A percentile compares a stretch with the other conserved stretches of the same genome.
phyloP scores from a whole-genome alignment of 2,888 invertebrate genomes.

The Lycocerus yunnanus region DNA sequence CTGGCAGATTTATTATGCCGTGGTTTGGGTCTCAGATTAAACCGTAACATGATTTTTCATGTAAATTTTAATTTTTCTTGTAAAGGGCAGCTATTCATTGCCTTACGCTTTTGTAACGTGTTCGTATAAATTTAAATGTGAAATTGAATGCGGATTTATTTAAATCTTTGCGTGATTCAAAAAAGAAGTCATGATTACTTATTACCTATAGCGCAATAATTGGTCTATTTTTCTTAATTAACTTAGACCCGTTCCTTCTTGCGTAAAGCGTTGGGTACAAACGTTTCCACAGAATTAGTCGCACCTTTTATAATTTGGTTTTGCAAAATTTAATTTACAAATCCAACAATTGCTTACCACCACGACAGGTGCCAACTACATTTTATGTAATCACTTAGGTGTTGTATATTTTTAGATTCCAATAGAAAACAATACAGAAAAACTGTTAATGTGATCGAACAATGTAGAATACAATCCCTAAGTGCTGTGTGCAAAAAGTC shows the following conservation, averaged over 20 bases:
- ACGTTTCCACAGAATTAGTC: neutral
- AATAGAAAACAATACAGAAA: neutral
- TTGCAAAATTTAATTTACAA: neutral
- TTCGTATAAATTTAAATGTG: neutral
- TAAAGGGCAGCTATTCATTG: neutral
- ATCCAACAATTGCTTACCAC: neutral
- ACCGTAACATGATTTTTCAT: neutral
- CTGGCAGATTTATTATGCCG: neutral
- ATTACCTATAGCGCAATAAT: neutral
- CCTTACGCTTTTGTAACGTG: neutral
- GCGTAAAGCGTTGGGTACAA: neutral
- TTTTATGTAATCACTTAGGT: neutral
- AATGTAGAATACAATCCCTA: neutral
- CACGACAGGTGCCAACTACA: neutral
- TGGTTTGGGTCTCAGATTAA: neutral
- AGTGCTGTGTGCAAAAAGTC: neutral
- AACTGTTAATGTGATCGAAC: neutral
- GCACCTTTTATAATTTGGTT: neutral
- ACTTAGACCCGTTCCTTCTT: neutral
- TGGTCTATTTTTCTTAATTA: neutral
- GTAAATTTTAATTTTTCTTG: neutral
- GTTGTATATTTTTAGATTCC: neutral
- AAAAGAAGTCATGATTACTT: neutral
- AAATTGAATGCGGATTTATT: neutral
- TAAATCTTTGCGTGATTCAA: neutral